A percentile compares a stretch with the other conserved stretches of the same genome.
These are phyloP conservation scores for Eupithecia exiguata DNA, from an alignment of 2,888 invertebrate genomes.

Conservation along the genomic window DNA sequence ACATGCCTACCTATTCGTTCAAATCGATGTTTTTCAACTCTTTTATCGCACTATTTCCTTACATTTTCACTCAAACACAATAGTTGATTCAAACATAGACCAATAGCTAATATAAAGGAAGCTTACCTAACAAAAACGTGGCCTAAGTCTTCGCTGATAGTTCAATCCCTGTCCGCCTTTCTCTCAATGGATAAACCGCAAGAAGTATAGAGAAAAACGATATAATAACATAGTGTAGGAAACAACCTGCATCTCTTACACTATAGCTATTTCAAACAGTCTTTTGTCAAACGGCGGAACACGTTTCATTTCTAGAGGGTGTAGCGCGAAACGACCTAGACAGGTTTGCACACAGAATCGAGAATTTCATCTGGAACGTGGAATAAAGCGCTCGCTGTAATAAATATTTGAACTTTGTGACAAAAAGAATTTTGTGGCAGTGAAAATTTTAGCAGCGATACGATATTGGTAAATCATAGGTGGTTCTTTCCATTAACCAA, in stretches of 20 bases:
- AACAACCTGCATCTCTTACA: neutral
- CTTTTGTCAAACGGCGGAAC: conserved; percentile 25
- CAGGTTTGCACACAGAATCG: conserved; percentile 19
- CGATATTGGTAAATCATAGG: neutral
- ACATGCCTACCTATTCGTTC: neutral
- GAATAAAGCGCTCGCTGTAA: conserved; percentile 10
- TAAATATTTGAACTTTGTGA: conserved; percentile 8
- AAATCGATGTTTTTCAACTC: conserved; percentile 23
- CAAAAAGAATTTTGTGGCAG: neutral
- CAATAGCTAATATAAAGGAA: neutral
- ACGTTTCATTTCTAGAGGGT: conserved; percentile 28
- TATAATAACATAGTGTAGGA: neutral
- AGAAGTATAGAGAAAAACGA: neutral
- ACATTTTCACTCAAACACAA: conserved; percentile 21
- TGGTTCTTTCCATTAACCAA: too few species aligned
- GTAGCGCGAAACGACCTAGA: conserved; percentile 10
- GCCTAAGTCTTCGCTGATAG: neutral
- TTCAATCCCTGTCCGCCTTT: neutral
- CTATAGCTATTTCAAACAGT: conserved; percentile 16
- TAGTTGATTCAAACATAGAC: conserved; percentile 19
- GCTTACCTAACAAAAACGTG: neutral
- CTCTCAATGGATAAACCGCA: neutral
- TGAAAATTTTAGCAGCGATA: neutral
- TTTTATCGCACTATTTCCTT: conserved; percentile 22
- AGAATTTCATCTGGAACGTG: conserved; percentile 17